Evolutionary conservation across 2,888 invertebrate genomes (phyloP).

Genomic region (Sminthurides aquaticus): DNA sequence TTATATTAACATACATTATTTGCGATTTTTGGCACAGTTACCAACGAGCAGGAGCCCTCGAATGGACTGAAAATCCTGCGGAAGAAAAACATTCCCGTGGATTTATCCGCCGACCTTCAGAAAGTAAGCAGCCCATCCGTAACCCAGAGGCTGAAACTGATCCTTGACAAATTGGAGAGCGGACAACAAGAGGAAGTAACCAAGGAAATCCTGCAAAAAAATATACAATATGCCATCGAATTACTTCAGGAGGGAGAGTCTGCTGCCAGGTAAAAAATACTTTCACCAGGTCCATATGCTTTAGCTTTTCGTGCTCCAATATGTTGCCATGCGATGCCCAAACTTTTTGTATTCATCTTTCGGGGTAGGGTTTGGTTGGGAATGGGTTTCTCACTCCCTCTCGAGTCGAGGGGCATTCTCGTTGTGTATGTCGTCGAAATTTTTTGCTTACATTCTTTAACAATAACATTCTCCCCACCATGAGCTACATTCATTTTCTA

Average conservation of each 20-base stretch:
- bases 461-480: too few relatives aligned
- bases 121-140: conserved; percentile 37
- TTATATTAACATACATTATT: background rate
- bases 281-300: too few relatives aligned
- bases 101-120: conserved; percentile 38
- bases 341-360: too few relatives aligned
- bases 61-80: conserved; percentile 44
- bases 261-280: conserved; percentile 39
- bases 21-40: conserved; percentile 27
- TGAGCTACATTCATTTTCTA: too few relatives aligned
- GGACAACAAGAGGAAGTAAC: conserved; percentile 75
- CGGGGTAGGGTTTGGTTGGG: too few relatives aligned
- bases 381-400: too few relatives aligned
- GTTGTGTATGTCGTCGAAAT: too few relatives aligned
- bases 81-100: conserved; percentile 41
- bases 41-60: conserved; percentile 41
- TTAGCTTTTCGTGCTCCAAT: too few relatives aligned
- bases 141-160: conserved; percentile 73
- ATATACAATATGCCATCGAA: conserved; percentile 71
- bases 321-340: too few relatives aligned
- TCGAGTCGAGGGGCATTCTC: too few relatives aligned
- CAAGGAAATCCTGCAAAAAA: conserved; percentile 79
- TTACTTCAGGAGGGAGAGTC: conserved; percentile 39
- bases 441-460: too few relatives aligned
- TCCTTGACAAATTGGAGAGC: conserved; percentile 54